These are phyloP conservation scores for Thunnus thynnus DNA, from an alignment of 2,113 vertebrate species.

Conservation along the genomic window DNA sequence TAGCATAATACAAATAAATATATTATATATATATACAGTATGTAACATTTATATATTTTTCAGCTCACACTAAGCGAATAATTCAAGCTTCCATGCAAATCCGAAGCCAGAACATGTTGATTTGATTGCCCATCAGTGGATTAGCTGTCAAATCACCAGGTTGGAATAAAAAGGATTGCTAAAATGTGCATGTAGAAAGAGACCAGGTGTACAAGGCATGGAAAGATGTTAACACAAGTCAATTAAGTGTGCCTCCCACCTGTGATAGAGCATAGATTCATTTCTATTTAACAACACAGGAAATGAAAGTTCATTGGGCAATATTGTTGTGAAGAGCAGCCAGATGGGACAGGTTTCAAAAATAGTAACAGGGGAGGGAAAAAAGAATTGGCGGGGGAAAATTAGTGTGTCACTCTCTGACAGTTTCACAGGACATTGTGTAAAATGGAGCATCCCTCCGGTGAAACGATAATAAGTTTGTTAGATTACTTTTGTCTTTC, in stretches of 20 bases:
- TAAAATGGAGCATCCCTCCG: slow-evolving; percentile 39
- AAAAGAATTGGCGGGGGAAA: slow-evolving; percentile 54
- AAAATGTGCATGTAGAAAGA: slow-evolving; percentile 74
- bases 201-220: slow-evolving; percentile 79
- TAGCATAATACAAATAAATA: neutral
- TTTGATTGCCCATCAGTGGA: slow-evolving; percentile 53
- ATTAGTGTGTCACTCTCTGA: slow-evolving; percentile 76
- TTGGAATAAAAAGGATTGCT: slow-evolving; percentile 63
- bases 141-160: slow-evolving; percentile 61
- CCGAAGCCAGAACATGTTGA: slow-evolving; percentile 3
- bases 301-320: slow-evolving; percentile 84
- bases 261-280: slow-evolving; percentile 83
- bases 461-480: slow-evolving; percentile 57
- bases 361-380: slow-evolving; percentile 73
- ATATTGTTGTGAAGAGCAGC: slow-evolving; percentile 79
- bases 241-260: slow-evolving; percentile 82
- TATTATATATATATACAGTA: neutral
- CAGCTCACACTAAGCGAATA: neutral
- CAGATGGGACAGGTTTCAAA: slow-evolving; percentile 84
- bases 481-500: slow-evolving; percentile 65
- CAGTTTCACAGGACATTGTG: slow-evolving; percentile 68
- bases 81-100: neutral
- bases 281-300: slow-evolving; percentile 83
- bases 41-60: neutral
- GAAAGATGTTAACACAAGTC: slow-evolving; percentile 81